phyloP scores from a whole-genome alignment of 92 coral and sea anemone genomes.

The Heteractis magnifica region DNA sequence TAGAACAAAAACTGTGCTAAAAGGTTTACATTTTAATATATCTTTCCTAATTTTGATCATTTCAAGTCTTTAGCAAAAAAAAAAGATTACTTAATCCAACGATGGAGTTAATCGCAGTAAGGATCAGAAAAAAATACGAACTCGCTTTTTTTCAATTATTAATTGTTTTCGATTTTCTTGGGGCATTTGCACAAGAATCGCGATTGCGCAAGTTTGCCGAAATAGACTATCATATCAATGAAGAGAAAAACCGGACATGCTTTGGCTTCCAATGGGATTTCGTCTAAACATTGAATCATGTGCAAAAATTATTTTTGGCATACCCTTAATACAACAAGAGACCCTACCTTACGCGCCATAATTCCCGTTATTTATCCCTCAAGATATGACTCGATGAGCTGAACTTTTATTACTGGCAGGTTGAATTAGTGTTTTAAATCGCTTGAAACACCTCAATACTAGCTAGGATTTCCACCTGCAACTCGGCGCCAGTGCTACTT shows the following conservation, averaged over 20 bases:
- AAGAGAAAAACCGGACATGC: neutral
- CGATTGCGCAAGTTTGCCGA: slow-evolving; percentile 50
- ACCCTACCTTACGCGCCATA: too few relatives aligned
- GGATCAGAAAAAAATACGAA: neutral
- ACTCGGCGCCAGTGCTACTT: slow-evolving; percentile 1
- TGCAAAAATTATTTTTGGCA: neutral
- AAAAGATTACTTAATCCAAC: neutral
- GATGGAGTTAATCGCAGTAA: neutral
- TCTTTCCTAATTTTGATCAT: neutral
- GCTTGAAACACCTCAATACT: neutral
- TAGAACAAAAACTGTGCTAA: neutral
- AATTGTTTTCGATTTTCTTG: slow-evolving; percentile 35
- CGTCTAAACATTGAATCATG: slow-evolving; percentile 7
- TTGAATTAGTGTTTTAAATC: neutral
- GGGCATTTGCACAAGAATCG: slow-evolving; percentile 62
- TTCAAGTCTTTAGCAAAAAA: neutral
- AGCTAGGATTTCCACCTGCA: neutral
- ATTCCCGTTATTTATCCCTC: too few relatives aligned
- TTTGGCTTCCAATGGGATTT: slow-evolving; percentile 20
- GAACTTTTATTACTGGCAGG: neutral
- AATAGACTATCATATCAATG: slow-evolving; percentile 12
- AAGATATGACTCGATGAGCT: neutral
- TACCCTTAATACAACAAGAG: too few relatives aligned
- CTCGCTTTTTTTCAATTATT: slow-evolving; percentile 32
- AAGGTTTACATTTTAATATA: neutral